Conservation (phyloP, 2,113 vertebrate genomes). For the Coptodon rendalli region DNA sequence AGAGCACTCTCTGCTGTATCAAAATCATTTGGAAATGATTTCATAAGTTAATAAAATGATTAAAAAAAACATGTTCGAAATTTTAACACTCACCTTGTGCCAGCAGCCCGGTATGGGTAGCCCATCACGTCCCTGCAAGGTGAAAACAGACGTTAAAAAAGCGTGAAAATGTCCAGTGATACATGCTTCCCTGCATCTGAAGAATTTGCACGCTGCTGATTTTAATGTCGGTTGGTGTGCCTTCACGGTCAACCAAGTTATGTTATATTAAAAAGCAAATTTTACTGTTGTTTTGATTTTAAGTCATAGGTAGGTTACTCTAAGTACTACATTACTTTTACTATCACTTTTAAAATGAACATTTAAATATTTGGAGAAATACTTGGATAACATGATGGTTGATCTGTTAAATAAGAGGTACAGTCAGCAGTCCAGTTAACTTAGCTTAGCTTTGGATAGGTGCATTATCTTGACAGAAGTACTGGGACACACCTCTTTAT, state of each 20-base stretch:
- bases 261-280: not conserved
- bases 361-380: not conserved
- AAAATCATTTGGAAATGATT: not conserved
- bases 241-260: not conserved
- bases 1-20: not conserved
- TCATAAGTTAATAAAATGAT: not conserved
- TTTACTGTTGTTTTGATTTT: not conserved
- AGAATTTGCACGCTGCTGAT: not conserved
- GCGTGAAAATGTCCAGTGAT: not conserved
- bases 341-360: not conserved
- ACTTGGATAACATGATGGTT: not conserved
- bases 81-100: slow-evolving; percentile 82
- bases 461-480: not conserved
- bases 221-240: not conserved
- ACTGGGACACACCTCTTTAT: not conserved
- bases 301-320: no score
- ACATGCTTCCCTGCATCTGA: not conserved
- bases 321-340: not conserved
- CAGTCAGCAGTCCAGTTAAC: not conserved
- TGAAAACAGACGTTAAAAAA: slow-evolving; percentile 8
- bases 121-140: slow-evolving; percentile 85
- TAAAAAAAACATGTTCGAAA: not conserved
- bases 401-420: not conserved
- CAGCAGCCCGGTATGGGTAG: slow-evolving; percentile 93
- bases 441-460: not conserved